These are phyloP conservation scores for Thalassaphorura encarpata DNA, from an alignment of 1,140 invertebrate species.

Conservation along the genomic window DNA sequence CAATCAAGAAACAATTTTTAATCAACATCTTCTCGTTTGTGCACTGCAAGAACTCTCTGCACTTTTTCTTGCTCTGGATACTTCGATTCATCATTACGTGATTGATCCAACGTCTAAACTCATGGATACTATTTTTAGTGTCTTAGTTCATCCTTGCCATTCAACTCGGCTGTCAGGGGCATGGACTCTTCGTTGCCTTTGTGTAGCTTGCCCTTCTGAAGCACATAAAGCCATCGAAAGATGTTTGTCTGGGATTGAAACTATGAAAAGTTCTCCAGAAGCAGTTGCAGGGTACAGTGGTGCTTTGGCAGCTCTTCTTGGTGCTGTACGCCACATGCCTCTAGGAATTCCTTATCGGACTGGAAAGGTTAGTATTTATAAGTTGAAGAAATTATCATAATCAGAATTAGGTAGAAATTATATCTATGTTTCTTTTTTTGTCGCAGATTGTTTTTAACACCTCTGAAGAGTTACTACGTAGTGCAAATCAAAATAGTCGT, in stretches of 20 bases:
- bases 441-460: conserved; percentile 85
- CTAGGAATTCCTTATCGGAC: conserved; percentile 93
- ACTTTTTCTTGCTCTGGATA: conserved; percentile 74
- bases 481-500: conserved; percentile 93
- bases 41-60: conserved; percentile 85
- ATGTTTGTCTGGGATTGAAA: conserved; percentile 75
- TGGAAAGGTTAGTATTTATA: conserved; percentile 66
- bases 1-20: conserved; percentile 80
- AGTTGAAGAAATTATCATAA: too few species aligned
- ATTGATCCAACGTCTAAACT: conserved; percentile 55
- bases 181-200: conserved; percentile 86
- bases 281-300: conserved; percentile 88
- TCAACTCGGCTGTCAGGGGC: conserved; percentile 84
- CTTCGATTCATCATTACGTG: conserved; percentile 77
- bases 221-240: conserved; percentile 50
- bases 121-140: conserved; percentile 58
- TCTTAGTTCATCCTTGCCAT: conserved; percentile 83
- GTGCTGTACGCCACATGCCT: conserved; percentile 79
- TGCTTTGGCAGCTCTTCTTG: conserved; percentile 83
- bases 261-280: conserved; percentile 73
- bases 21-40: conserved; percentile 88
- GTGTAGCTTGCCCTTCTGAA: conserved; percentile 86
- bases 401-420: too few species aligned
- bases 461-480: conserved; percentile 90
- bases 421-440: too few species aligned